phyloP scores from a whole-genome alignment of 2,797 vertebrate species.

The Lithobates pipiens region DNA sequence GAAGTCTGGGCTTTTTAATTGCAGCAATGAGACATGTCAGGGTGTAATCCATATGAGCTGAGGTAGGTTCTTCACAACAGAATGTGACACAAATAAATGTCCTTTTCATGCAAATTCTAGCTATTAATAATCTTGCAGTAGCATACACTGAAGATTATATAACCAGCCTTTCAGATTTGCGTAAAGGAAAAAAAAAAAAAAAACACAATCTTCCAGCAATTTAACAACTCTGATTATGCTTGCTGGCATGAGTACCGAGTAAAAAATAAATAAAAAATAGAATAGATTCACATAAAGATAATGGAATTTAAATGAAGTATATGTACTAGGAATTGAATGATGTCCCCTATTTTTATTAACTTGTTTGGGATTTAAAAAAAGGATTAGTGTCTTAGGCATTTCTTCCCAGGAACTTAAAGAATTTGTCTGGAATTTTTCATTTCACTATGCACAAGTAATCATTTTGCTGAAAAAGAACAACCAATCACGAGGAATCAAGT shows the following conservation, averaged over 20 bases:
- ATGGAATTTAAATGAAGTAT: background rate
- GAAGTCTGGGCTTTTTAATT: too few species aligned
- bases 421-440: constrained; percentile 48
- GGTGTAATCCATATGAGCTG: too few species aligned
- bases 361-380: constrained; percentile 21
- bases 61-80: too few species aligned
- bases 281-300: background rate
- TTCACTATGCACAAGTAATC: constrained; percentile 26
- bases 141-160: background rate
- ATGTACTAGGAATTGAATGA: background rate
- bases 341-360: constrained; percentile 16
- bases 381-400: background rate
- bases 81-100: too few species aligned
- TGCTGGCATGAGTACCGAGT: background rate
- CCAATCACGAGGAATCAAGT: constrained; percentile 27
- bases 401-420: constrained; percentile 6
- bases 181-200: background rate
- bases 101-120: too few species aligned
- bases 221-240: background rate
- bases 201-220: background rate
- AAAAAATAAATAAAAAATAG: background rate
- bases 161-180: background rate
- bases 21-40: too few species aligned
- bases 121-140: background rate
- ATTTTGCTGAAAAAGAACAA: constrained; percentile 19